Base-by-base conservation (phyloP, 2,113 vertebrate species). In the Holacanthus passer region DNA sequence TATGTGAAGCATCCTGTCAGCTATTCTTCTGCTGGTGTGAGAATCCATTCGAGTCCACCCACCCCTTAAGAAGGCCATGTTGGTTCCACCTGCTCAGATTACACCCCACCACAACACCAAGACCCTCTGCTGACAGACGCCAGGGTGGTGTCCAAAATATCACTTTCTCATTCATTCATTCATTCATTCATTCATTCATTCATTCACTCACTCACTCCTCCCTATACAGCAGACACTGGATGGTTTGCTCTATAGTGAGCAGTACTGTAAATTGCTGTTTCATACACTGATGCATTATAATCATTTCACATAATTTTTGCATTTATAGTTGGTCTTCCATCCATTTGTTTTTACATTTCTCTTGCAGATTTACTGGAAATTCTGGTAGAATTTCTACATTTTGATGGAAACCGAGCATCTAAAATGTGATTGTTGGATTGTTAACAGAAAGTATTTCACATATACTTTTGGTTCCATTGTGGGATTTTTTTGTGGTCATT, bases 21-120 rank as follows among this genome's bases (percentile, higher is more conserved):
- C 67, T 69, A 65, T 85, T 85, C 65, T 71, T 81, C 83, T 66
- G 58, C 39, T 73, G 48, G 71, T 85, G 83, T 80, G 66, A 80
- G 22, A 76, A 79, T 79, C 65, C 71, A 67, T 20, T 43, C 24
- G 52, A 73, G 79, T 62, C 41, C 32, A 31, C 17, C 22, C 43
- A 11, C 80, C 68, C 74, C 56, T 17, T 31, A 35, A 31, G 22
- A 31, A 27, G 27, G 55, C 68, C 53, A 20, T 2, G 20, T n/a
- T 24, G 47, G 47, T 35, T 52, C 17, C 66, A 13, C 35, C 12
- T 14, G 32, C 77, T 71, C 77, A 35, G 7, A 22, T 79, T 55
- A 71, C 77, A 52, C 56, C 32, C 20, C 55, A 59, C 14, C 17
- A 77, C 20, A n/a, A 31, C 64, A 68, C 12, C n/a, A 45, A 29